Conservation (phyloP, 1,140 invertebrate species). For the Centruroides sculpturatus region DNA sequence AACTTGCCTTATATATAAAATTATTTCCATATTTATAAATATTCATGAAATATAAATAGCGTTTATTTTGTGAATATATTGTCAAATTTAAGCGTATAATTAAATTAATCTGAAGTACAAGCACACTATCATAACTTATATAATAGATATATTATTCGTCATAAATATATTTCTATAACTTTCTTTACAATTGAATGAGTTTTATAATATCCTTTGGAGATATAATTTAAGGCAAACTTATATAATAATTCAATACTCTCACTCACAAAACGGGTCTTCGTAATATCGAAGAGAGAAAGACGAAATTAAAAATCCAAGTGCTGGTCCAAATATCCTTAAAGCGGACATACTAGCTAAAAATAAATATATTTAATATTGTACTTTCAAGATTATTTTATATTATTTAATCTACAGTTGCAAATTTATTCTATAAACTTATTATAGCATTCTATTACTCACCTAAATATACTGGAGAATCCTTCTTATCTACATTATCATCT, state of each 20-base stretch:
- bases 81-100: too few species aligned
- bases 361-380: background rate
- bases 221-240: background rate
- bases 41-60: too few species aligned
- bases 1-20: too few species aligned
- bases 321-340: slow-evolving; percentile 17
- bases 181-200: too few species aligned
- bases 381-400: background rate
- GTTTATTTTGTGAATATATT: too few species aligned
- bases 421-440: background rate
- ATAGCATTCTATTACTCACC: background rate
- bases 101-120: too few species aligned
- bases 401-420: background rate
- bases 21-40: too few species aligned
- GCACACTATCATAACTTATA: too few species aligned
- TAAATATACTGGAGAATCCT: slow-evolving; percentile 22
- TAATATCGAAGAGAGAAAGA: slow-evolving; percentile 16
- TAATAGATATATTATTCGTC: too few species aligned
- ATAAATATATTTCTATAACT: too few species aligned
- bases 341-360: slow-evolving; percentile 7
- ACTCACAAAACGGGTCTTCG: slow-evolving; percentile 20
- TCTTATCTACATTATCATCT: slow-evolving; percentile 27
- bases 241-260: background rate
- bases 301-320: slow-evolving; percentile 18
- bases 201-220: too few species aligned